Evolutionary conservation across 2,888 invertebrate species (phyloP), one percentile per base, ranked within the genome.

Genomic region (Scaptomyza tumidula): DNA sequence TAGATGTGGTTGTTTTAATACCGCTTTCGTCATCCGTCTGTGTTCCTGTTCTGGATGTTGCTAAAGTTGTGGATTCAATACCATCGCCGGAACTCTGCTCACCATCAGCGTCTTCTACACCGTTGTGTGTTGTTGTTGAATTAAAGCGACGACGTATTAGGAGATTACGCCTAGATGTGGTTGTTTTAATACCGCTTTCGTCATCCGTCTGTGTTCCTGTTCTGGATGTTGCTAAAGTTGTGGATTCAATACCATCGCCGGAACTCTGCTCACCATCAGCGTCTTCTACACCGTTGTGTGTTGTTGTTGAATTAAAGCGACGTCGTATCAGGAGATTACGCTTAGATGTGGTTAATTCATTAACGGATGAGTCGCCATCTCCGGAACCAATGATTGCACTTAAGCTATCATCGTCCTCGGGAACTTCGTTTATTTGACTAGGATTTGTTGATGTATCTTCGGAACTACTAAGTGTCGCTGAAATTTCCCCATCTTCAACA

Each of bases 241-340:
- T 44, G 19, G 44, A 6, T 44, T 37, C 11, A 7, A 37, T 37
- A 24, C 24, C 14, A 37, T n/a, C 35, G 11, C 37, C 27, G 2
- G 37, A 52, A 11, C 19, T 6, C 10, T 14, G 24, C 24, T 37
- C 37, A 37, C 24, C 50, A 14, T 37, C 37, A 6, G 13, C 7
- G 5, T 35, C 19, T 5, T 35, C 37, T 24, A n/a, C n/a, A 24
- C 10, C 24, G 37, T 3, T 19, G 1, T 37, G 24, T 11, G 35
- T 37, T 6, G 35, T 24, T 35, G 52, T 33, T 33, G 24, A 16
- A 48, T 56, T 56, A 7, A 37, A 56, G 7, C 56, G 56, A 10
- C 33, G 46, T 1, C 27, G 39, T 5, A 11, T 44, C 3, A 24
- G 6, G 2, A 50, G 29, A 35, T 60, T 49, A 9, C 44, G 49